Percentiles rank a stretch among this genome's conserved stretches.
Conservation (phyloP, 2,888 invertebrate genomes). For the Norana najaformis region DNA sequence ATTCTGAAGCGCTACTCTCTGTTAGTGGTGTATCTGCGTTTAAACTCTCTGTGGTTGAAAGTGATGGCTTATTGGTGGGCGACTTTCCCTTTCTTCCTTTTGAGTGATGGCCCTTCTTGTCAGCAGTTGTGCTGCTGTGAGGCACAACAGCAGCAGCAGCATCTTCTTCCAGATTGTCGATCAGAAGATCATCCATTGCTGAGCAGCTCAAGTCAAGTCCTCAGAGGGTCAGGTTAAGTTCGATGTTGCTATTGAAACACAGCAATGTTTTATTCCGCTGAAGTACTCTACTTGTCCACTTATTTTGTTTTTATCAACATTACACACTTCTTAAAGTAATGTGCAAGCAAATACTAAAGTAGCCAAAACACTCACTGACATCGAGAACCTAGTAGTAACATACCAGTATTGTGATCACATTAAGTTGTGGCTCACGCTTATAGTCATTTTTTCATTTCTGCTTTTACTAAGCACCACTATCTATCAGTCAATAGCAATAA, state of each 20-base stretch:
- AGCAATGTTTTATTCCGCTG: not conserved
- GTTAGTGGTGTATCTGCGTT: not conserved
- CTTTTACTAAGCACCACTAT: too few species aligned
- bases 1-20: not conserved
- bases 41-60: not conserved
- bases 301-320: not conserved
- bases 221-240: not conserved
- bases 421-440: too few species aligned
- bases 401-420: too few species aligned
- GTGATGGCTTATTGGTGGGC: not conserved
- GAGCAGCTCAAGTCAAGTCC: not conserved
- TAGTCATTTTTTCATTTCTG: not conserved
- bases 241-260: not conserved
- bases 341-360: too few species aligned
- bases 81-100: not conserved
- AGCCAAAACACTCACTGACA: too few species aligned
- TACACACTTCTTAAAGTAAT: too few species aligned
- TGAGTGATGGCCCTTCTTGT: not conserved
- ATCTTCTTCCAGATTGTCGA: not conserved
- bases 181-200: slow-evolving; percentile 1
- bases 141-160: not conserved
- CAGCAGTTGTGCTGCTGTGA: slow-evolving; percentile 13
- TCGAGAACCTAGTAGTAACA: too few species aligned
- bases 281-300: not conserved
- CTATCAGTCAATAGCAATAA: not conserved